phyloP scores from a whole-genome alignment of 2,797 vertebrate species.

The Scolopax bukidnonensis region DNA sequence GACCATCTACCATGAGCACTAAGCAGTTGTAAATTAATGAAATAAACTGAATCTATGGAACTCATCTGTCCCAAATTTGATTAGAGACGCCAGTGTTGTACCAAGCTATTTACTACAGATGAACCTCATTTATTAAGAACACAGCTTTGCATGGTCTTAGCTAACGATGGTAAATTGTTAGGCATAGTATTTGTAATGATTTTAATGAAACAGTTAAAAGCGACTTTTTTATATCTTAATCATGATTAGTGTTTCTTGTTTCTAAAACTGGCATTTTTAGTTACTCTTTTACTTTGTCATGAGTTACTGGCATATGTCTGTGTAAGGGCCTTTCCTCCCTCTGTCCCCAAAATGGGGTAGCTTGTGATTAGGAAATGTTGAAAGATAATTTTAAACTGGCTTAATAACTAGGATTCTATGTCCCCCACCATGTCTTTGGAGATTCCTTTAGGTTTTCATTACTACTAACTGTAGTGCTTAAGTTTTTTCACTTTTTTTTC shows the following conservation, averaged over 20 bases:
- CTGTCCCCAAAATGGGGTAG: not conserved
- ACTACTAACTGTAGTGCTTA: not conserved
- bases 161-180: conserved; percentile 50
- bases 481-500: not conserved
- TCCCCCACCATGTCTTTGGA: not conserved
- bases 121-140: conserved; percentile 78
- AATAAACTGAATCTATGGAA: conserved; percentile 76
- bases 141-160: conserved; percentile 28
- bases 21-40: conserved; percentile 86
- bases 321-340: not conserved
- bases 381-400: not conserved
- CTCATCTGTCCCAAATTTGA: conserved; percentile 81
- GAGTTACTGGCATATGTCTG: not conserved
- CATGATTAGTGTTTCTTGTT: not conserved
- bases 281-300: conserved; percentile 5
- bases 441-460: not conserved
- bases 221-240: conserved; percentile 52
- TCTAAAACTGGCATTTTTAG: not conserved
- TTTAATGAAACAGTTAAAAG: conserved; percentile 71
- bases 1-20: conserved; percentile 76
- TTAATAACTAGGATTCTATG: not conserved
- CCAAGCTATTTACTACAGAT: conserved; percentile 75
- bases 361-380: not conserved
- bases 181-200: conserved; percentile 41
- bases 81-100: conserved; percentile 75